Percentiles rank a stretch among this genome's conserved stretches.
phyloP scores from a whole-genome alignment of 30 jellyfish, hydroid and myxozoan genomes.

The Calvadosia cruxmelitensis region DNA sequence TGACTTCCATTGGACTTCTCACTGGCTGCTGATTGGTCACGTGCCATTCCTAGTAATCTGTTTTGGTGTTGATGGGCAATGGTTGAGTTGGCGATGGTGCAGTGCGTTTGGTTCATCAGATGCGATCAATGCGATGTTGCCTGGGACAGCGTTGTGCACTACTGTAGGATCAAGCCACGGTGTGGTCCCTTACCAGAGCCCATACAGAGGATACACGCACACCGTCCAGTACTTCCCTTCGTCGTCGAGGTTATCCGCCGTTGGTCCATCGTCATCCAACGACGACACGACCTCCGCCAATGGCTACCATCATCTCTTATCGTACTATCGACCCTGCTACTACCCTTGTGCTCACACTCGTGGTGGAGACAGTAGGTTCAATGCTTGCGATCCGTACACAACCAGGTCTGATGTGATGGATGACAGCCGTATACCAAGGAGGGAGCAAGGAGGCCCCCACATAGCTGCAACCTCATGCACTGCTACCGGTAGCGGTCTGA shows the following conservation, averaged over 20 bases:
- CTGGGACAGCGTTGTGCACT: too few relatives aligned
- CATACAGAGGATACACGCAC: constrained; percentile 44
- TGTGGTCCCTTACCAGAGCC: too few relatives aligned
- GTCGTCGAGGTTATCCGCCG: constrained; percentile 31
- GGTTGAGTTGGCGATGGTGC: too few relatives aligned
- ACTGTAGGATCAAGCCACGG: too few relatives aligned
- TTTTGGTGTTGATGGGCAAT: too few relatives aligned
- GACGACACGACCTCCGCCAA: constrained; percentile 12
- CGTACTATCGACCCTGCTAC: neutral
- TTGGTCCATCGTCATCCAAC: constrained; percentile 10
- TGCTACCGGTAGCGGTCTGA: neutral
- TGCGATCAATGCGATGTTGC: too few relatives aligned
- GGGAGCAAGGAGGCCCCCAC: neutral
- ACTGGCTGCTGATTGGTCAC: too few relatives aligned
- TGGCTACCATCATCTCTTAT: constrained; percentile 6
- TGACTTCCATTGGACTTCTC: too few relatives aligned
- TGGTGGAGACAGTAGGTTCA: constrained; percentile 5
- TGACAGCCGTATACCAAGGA: neutral
- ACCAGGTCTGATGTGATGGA: constrained; percentile 1
- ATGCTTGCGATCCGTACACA: constrained; percentile 4
- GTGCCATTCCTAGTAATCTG: too few relatives aligned
- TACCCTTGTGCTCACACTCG: constrained; percentile 17
- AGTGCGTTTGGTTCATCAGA: too few relatives aligned
- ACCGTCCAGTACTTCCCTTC: constrained; percentile 82
- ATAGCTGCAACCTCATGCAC: neutral